Base-by-base conservation (phyloP, 2,888 invertebrate species). In the Margaritifera margaritifera region DNA sequence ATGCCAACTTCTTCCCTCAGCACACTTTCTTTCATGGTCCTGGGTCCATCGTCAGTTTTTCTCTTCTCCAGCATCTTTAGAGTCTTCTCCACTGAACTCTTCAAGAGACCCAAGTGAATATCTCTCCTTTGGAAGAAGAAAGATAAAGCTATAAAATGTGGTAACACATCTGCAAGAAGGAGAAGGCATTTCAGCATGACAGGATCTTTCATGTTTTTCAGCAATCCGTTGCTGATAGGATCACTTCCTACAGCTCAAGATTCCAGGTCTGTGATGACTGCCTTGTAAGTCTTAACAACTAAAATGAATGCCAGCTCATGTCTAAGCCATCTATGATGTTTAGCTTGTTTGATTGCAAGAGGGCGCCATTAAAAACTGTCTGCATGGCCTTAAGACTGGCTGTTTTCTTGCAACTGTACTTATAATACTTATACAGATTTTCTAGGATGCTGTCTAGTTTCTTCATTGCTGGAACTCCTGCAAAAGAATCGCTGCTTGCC, bases 161-260 rank as follows among this genome's bases (percentile, higher is more conserved):
- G 74, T 1, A 78, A 64, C 19, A 71, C 69, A 50, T 78, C 76
- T 19, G 71, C 74, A n/a, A 74, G 55, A 1, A 71, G 62, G n/a
- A 74, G 64, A 6, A 76, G 56, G 6, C 31, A 22, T 50, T 61
- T 51, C 5, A 76, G 54, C 18, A 20, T 74, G 54, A 58, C 52
- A 1, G 72, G 69, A 19, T 73, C 63, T 61, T 66, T 69, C 62
- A 77, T 58, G n/a, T 19, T 62, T 55, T 77, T 79, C 54, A 74
- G 56, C n/a, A 74, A 19, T 27, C 74, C 75, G 55, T 72, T 68
- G 11, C 75, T 77, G 24, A 67, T 65, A 52, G 67, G 68, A 24
- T 75, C 72, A 50, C 24, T 51, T 19, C 59, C 54, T 25, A 71
- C 57, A 20, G 50, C 27, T 27, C 42, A 22, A 19, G 70, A 65